phyloP scores from a whole-genome alignment of 2,797 vertebrate species.

The Graptemys geographica region DNA sequence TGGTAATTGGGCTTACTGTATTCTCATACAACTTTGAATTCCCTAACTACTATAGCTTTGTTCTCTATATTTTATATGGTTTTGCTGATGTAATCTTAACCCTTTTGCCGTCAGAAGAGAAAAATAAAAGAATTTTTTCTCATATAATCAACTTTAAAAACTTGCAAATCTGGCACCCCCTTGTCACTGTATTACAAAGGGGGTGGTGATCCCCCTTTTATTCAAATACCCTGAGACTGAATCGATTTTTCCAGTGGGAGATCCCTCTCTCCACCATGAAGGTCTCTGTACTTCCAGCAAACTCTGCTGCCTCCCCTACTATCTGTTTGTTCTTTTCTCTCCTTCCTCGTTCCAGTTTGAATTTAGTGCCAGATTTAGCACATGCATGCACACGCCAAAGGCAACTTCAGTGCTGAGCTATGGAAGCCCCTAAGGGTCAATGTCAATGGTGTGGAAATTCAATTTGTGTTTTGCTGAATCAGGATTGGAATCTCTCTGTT shows the following conservation, averaged over 20 bases:
- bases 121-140: constrained; percentile 53
- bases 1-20: not conserved
- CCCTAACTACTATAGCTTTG: not conserved
- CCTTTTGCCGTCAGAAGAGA: constrained; percentile 27
- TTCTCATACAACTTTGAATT: not conserved
- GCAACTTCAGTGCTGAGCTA: not conserved
- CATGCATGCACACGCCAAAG: not conserved
- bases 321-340: not conserved
- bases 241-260: constrained; percentile 15
- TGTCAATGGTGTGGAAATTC: not conserved
- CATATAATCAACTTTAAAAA: not conserved
- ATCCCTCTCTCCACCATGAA: not conserved
- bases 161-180: constrained; percentile 12
- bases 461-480: not conserved
- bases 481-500: not conserved
- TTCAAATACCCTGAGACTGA: not conserved
- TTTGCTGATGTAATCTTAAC: constrained; percentile 30
- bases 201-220: fast-evolving
- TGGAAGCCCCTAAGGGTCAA: not conserved
- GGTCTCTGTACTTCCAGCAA: not conserved
- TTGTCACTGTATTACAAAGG: constrained; percentile 4
- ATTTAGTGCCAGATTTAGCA: not conserved
- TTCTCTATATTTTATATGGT: constrained; percentile 11
- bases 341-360: not conserved
- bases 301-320: not conserved